These are phyloP conservation scores for Cephus pygmeus DNA, from an alignment of 2,888 invertebrate species.

Conservation along the genomic window DNA sequence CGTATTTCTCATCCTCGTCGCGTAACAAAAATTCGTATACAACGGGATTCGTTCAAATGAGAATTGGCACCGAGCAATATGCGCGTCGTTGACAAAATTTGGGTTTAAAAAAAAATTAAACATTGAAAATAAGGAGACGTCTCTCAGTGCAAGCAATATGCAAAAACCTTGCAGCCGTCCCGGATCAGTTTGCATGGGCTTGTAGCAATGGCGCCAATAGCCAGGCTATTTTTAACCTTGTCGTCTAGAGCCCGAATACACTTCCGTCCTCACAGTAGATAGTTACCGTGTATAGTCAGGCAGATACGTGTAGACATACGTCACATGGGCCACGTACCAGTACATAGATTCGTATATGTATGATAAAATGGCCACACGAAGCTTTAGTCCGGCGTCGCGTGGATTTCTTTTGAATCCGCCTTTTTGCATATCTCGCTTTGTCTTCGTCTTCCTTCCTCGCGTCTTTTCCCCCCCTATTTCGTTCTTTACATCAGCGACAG, in stretches of 20 bases:
- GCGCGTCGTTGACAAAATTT: not conserved
- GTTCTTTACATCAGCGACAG: not conserved
- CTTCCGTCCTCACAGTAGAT: not conserved
- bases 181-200: not conserved
- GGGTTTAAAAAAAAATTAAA: not conserved
- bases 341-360: not conserved
- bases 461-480: not conserved
- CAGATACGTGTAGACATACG: not conserved
- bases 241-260: not conserved
- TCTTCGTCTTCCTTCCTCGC: not conserved
- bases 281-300: not conserved
- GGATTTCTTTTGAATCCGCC: not conserved
- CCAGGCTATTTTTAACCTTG: not conserved
- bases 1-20: not conserved
- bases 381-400: not conserved
- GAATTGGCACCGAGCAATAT: not conserved
- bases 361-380: not conserved
- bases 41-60: not conserved
- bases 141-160: not conserved
- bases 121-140: not conserved
- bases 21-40: not conserved
- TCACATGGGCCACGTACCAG: not conserved
- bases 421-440: not conserved
- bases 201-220: not conserved
- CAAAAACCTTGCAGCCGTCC: not conserved